These are phyloP conservation scores for Drosophila murphyi DNA, from an alignment of 1,140 invertebrate genomes.

Conservation along the genomic window DNA sequence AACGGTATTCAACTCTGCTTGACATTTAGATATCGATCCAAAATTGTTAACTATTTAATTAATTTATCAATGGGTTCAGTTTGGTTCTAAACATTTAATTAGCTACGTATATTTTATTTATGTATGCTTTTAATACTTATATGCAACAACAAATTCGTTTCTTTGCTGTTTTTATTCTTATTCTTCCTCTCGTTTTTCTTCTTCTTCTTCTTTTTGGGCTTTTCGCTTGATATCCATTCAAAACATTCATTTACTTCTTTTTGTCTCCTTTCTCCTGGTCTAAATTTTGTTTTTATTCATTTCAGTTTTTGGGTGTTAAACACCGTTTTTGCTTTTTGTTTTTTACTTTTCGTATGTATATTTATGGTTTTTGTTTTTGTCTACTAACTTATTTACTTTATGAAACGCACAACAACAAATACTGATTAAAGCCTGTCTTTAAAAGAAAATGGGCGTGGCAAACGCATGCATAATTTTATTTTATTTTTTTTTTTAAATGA, in stretches of 20 bases:
- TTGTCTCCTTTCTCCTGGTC: slow-evolving; percentile 25
- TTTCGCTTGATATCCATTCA: slow-evolving; percentile 31
- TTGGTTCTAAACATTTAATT: slow-evolving; percentile 76
- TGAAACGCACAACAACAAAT: slow-evolving; percentile 66
- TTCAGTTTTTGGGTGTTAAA: slow-evolving; percentile 65
- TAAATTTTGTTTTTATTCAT: slow-evolving; percentile 23
- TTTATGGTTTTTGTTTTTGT: slow-evolving; percentile 20
- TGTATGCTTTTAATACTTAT: slow-evolving; percentile 53
- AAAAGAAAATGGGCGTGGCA: slow-evolving; percentile 6
- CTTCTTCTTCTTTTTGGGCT: slow-evolving; percentile 3
- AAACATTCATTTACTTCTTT: slow-evolving; percentile 35
- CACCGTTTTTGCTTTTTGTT: slow-evolving; percentile 76
- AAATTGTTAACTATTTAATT: slow-evolving; percentile 44
- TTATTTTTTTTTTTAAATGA: neutral
- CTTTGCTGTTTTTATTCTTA: slow-evolving; percentile 31
- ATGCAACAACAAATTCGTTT: slow-evolving; percentile 75
- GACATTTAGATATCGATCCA: slow-evolving; percentile 54
- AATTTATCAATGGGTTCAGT: slow-evolving; percentile 65
- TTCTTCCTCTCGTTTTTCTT: too few relatives aligned
- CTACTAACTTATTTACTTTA: slow-evolving; percentile 53
- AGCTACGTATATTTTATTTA: slow-evolving; percentile 50
- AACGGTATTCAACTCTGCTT: slow-evolving; percentile 45
- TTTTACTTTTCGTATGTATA: slow-evolving; percentile 60
- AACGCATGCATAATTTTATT: slow-evolving; percentile 8
- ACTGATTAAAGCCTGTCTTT: slow-evolving; percentile 60